Conservation (phyloP, 1,140 invertebrate genomes). For the Cepaea nemoralis region DNA sequence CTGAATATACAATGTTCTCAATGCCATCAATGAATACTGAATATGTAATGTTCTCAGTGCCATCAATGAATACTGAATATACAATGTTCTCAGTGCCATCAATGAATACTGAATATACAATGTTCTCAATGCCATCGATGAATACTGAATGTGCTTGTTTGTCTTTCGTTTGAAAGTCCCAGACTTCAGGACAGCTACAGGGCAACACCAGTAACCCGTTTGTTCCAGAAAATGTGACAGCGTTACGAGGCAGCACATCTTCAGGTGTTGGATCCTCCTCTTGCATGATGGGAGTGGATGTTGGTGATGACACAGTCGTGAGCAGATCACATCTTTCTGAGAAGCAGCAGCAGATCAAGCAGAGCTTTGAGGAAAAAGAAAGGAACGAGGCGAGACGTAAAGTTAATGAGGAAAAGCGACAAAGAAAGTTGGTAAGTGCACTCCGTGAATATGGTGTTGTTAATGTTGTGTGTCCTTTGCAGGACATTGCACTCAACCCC, state of each 20-base stretch:
- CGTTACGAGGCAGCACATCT: neutral
- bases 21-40: no score
- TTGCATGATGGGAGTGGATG: constrained; percentile 18
- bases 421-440: constrained; percentile 27
- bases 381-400: constrained; percentile 19
- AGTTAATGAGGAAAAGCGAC: constrained; percentile 33
- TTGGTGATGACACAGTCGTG: constrained; percentile 3
- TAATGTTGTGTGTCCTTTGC: no score
- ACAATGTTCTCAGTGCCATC: no score
- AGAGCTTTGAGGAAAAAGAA: constrained; percentile 35
- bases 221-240: constrained; percentile 11
- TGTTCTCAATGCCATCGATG: no score
- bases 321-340: constrained; percentile 37
- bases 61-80: no score
- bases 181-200: neutral
- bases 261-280: neutral
- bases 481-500: no score
- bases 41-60: no score
- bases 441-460: neutral
- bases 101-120: no score
- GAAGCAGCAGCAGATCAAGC: constrained; percentile 39
- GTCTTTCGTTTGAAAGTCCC: neutral
- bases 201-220: constrained; percentile 31
- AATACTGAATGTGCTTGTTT: neutral
- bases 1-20: no score